Conservation (phyloP, 1,140 invertebrate species). For the Rhysida immarginata region DNA sequence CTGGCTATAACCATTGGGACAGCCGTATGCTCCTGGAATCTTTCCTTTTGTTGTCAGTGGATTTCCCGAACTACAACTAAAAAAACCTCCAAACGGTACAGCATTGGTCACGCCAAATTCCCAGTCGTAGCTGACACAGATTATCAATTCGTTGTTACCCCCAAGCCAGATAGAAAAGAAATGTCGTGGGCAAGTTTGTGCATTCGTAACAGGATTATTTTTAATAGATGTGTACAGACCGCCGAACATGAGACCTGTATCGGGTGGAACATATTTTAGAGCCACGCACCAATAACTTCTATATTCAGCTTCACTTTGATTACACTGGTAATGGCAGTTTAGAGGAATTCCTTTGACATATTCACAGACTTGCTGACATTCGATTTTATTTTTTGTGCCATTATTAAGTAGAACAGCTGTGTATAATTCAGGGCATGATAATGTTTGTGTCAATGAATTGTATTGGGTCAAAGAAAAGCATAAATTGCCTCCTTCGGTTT, state of each 20-base stretch:
- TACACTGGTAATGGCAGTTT: no score
- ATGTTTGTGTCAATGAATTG: no score
- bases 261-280: not conserved
- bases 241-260: not conserved
- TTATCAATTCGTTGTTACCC: not conserved
- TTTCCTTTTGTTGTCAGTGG: not conserved
- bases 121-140: not conserved
- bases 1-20: conserved; percentile 20
- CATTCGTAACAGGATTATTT: not conserved
- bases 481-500: no score
- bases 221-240: not conserved
- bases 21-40: conserved; percentile 5
- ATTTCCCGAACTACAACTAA: not conserved
- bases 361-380: no score
- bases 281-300: not conserved
- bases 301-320: no score
- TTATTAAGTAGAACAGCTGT: no score
- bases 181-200: not conserved
- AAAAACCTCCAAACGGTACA: not conserved
- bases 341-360: no score
- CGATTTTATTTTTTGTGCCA: no score
- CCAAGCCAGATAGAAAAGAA: not conserved
- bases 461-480: no score
- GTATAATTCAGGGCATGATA: no score
- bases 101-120: not conserved